These are phyloP conservation scores for Perodicticus potto DNA, from an alignment of 2,797 vertebrate species.

Conservation along the genomic window DNA sequence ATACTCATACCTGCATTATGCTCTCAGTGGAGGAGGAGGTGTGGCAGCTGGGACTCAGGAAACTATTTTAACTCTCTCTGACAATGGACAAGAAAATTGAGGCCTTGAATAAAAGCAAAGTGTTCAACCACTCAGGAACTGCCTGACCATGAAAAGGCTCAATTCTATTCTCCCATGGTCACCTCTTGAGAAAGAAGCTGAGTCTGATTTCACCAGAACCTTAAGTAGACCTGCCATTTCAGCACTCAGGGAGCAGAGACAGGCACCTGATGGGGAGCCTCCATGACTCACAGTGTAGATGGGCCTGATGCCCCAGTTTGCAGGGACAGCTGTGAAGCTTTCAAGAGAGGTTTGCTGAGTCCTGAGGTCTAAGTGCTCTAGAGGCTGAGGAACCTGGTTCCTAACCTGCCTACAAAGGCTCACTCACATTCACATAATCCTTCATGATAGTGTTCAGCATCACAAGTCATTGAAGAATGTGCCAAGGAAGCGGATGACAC, in stretches of 20 bases:
- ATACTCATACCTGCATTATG: background rate
- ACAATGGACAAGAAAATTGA: too few species aligned
- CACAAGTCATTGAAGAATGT: conserved; percentile 94
- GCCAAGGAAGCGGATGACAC: conserved; percentile 92
- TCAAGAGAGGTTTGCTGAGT: too few species aligned
- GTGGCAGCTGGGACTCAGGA: too few species aligned
- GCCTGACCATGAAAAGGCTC: background rate
- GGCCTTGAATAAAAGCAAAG: background rate
- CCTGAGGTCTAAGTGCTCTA: too few species aligned
- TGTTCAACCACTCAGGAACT: background rate
- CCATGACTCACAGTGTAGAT: background rate
- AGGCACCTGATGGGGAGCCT: background rate
- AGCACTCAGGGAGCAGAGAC: too few species aligned
- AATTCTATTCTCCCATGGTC: background rate
- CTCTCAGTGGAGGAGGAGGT: background rate
- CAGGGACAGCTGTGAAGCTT: background rate
- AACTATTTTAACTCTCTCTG: background rate
- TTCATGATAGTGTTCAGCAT: too few species aligned
- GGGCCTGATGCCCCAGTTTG: background rate
- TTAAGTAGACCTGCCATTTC: background rate
- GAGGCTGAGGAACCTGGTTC: background rate
- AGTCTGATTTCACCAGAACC: too few species aligned
- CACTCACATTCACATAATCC: too few species aligned
- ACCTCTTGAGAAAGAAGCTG: background rate
- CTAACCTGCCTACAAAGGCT: too few species aligned